These are phyloP conservation scores for Pontoporia blainvillei DNA, from an alignment of 2,113 vertebrate genomes.

Conservation along the genomic window DNA sequence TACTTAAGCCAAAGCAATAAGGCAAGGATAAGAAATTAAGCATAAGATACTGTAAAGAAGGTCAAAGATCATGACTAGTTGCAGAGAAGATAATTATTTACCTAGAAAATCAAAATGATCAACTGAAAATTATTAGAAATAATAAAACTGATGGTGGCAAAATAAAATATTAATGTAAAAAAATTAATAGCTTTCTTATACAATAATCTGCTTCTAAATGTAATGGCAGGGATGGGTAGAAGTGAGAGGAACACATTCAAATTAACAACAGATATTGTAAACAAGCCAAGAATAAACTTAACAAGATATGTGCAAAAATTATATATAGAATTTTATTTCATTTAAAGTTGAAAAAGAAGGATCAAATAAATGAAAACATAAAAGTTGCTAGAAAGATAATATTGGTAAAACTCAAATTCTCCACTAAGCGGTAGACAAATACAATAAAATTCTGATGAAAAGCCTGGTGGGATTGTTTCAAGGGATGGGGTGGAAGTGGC, in stretches of 20 bases:
- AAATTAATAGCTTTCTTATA: background rate
- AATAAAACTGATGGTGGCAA: background rate
- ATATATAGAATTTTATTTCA: background rate
- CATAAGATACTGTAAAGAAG: background rate
- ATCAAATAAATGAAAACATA: background rate
- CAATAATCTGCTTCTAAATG: background rate
- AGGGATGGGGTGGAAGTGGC: background rate
- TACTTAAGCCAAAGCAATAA: background rate
- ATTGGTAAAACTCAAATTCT: background rate
- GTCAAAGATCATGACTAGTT: background rate
- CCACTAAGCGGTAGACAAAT: background rate
- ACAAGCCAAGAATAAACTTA: background rate
- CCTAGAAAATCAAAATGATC: conserved; percentile 2
- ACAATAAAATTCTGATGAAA: background rate
- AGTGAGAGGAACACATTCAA: background rate
- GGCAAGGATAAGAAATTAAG: background rate
- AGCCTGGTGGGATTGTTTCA: background rate
- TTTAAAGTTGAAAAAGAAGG: background rate
- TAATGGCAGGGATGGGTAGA: background rate
- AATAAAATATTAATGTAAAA: background rate
- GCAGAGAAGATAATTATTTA: background rate
- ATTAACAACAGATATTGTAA: background rate
- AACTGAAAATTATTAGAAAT: background rate
- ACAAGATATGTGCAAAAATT: background rate
- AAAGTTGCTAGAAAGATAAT: background rate